Percentiles rank a stretch among this genome's conserved stretches.
Evolutionary conservation across 2,797 vertebrate genomes (phyloP).

Genomic region (Tapera naevia): DNA sequence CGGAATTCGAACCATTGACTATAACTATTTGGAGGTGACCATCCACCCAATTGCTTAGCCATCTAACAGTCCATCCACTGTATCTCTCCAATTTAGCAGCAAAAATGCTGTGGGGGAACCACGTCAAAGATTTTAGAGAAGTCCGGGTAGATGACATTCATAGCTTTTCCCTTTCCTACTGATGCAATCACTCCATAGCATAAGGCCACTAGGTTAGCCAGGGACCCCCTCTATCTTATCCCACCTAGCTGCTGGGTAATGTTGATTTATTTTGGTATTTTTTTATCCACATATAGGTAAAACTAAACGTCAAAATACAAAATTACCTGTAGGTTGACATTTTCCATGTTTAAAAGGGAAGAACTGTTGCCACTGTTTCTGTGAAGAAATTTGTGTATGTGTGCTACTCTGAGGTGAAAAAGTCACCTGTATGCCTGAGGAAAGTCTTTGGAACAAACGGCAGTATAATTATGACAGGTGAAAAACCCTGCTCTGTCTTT

Average conservation of each 20-base stretch:
- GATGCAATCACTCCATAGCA: neutral
- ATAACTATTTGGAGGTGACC: accelerated
- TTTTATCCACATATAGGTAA: neutral
- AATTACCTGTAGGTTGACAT: neutral
- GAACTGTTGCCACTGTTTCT: neutral
- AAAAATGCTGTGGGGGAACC: neutral
- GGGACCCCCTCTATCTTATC: neutral
- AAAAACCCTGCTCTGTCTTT: neutral
- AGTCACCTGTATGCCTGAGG: neutral
- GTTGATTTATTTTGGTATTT: neutral
- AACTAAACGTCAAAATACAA: neutral
- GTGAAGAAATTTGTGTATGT: neutral
- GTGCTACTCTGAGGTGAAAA: neutral
- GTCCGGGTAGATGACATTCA: neutral
- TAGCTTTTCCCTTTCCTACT: neutral
- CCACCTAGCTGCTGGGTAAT: neutral
- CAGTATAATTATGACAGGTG: neutral
- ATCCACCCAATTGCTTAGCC: neutral
- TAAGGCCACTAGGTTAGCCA: neutral
- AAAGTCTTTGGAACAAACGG: neutral
- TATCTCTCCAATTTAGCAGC: neutral
- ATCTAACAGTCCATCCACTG: neutral
- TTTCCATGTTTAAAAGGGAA: neutral
- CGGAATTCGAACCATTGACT: neutral
- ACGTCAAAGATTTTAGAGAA: neutral